phyloP scores from a whole-genome alignment of 2,888 invertebrate genomes.

The Hirtodrosophila confusa region DNA sequence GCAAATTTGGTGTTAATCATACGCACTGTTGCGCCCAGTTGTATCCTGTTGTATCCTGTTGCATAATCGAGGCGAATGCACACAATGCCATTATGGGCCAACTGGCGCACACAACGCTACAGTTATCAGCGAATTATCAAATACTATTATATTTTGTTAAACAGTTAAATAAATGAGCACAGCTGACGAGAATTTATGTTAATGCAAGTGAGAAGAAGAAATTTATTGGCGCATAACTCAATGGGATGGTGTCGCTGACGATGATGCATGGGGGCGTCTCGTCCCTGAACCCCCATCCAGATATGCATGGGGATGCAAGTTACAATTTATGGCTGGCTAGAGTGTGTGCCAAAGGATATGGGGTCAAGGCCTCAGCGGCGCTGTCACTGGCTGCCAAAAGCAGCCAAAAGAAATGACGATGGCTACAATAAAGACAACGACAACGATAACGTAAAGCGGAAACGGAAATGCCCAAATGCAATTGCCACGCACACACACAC shows the following conservation, averaged over 20 bases:
- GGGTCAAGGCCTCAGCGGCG: constrained; percentile 42
- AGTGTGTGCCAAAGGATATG: not conserved
- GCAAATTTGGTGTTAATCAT: constrained; percentile 61
- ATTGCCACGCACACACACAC: constrained; percentile 45
- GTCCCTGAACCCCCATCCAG: constrained; percentile 12
- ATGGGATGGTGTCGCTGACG: constrained; percentile 53
- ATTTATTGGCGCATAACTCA: constrained; percentile 74
- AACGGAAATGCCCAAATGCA: constrained; percentile 64
- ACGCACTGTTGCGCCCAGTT: constrained; percentile 61
- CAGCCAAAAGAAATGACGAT: constrained; percentile 23
- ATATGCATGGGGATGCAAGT: constrained; percentile 54
- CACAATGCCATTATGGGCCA: constrained; percentile 7
- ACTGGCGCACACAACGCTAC: not conserved
- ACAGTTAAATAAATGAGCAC: constrained; percentile 24
- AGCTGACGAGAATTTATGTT: constrained; percentile 32
- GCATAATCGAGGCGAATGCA: constrained; percentile 30
- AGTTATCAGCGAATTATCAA: constrained; percentile 18
- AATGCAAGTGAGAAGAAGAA: constrained; percentile 50
- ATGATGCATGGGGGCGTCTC: constrained; percentile 49
- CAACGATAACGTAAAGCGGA: constrained; percentile 34
- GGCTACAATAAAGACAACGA: constrained; percentile 28
- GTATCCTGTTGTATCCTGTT: constrained; percentile 37
- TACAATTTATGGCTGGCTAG: constrained; percentile 56
- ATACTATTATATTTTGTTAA: constrained; percentile 16
- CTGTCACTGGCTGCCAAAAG: constrained; percentile 41